Conservation (phyloP, 2,888 invertebrate species). For the Creontiades dilutus region DNA sequence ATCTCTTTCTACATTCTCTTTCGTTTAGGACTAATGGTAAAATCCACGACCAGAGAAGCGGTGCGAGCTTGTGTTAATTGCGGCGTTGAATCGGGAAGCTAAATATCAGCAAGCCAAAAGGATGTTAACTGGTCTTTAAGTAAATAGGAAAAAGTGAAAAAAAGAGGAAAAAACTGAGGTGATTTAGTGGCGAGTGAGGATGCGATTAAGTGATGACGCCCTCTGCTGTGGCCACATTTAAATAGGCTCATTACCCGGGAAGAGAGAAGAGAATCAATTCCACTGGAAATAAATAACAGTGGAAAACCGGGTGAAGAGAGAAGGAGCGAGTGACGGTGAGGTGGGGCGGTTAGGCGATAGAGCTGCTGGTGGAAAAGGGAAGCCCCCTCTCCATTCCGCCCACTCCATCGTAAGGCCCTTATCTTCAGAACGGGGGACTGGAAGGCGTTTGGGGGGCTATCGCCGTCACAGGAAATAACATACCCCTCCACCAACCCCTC, state of each 20-base stretch:
- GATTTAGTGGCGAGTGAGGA: conserved; percentile 64
- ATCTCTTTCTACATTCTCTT: conserved; percentile 1
- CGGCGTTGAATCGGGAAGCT: conserved; percentile 59
- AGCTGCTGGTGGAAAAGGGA: conserved; percentile 48
- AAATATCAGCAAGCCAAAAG: conserved; percentile 54
- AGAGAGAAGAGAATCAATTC: conserved; percentile 69
- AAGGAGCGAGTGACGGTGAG: conserved; percentile 9
- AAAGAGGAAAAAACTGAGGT: conserved; percentile 55
- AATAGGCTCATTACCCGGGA: conserved; percentile 66
- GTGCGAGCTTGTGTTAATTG: conserved; percentile 55
- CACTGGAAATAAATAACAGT: conserved; percentile 68
- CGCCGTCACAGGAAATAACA: conserved; percentile 69
- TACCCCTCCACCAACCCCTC: conserved; percentile 54
- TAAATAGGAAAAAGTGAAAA: conserved; percentile 43
- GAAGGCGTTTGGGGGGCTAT: conserved; percentile 59
- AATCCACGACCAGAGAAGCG: neutral
- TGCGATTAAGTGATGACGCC: conserved; percentile 70
- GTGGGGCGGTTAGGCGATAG: conserved; percentile 41
- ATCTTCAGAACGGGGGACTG: conserved; percentile 43
- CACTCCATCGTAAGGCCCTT: conserved; percentile 56
- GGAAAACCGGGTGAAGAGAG: conserved; percentile 64
- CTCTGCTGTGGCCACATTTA: conserved; percentile 68
- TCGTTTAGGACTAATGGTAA: conserved; percentile 14
- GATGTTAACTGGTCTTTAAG: conserved; percentile 66
- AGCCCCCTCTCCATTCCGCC: conserved; percentile 4